These are phyloP conservation scores for Oscheius myriophilus DNA, from an alignment of 2,888 invertebrate species.

Conservation along the genomic window DNA sequence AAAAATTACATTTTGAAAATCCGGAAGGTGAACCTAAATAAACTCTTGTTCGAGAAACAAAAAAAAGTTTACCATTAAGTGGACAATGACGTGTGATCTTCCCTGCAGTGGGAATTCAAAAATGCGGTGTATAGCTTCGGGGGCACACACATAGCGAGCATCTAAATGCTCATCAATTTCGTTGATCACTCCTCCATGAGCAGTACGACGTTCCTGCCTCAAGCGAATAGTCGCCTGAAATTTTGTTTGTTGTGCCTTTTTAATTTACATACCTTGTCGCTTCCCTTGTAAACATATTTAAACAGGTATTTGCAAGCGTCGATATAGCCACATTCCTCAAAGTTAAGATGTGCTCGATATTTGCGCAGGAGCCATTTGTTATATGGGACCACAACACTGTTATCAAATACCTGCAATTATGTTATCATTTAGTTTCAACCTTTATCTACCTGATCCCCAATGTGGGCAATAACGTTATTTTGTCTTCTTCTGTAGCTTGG, in stretches of 20 bases:
- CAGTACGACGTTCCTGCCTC: not conserved
- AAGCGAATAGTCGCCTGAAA: conserved; percentile 2
- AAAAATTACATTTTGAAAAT: not conserved
- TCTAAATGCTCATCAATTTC: conserved; percentile 38
- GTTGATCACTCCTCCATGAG: conserved; percentile 23
- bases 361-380: conserved; percentile 54
- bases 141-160: conserved; percentile 40
- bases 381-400: conserved; percentile 71
- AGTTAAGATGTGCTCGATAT: conserved; percentile 59
- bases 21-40: conserved; percentile 7
- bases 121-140: conserved; percentile 39
- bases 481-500: conserved; percentile 69
- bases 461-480: conserved; percentile 39
- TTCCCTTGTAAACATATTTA: conserved; percentile 60
- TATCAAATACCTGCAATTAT: conserved; percentile 50
- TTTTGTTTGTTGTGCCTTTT: conserved; percentile 1
- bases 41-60: too few species aligned
- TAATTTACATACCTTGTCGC: conserved; percentile 10
- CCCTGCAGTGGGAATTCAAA: conserved; percentile 7
- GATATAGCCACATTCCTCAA: conserved; percentile 65
- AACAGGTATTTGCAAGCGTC: conserved; percentile 46
- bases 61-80: too few species aligned
- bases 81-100: conserved; percentile 10
- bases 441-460: too few species aligned
- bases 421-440: too few species aligned